Evolutionary conservation across 2,113 vertebrate species (phyloP).

Genomic region (Melanerpes aurifrons): DNA sequence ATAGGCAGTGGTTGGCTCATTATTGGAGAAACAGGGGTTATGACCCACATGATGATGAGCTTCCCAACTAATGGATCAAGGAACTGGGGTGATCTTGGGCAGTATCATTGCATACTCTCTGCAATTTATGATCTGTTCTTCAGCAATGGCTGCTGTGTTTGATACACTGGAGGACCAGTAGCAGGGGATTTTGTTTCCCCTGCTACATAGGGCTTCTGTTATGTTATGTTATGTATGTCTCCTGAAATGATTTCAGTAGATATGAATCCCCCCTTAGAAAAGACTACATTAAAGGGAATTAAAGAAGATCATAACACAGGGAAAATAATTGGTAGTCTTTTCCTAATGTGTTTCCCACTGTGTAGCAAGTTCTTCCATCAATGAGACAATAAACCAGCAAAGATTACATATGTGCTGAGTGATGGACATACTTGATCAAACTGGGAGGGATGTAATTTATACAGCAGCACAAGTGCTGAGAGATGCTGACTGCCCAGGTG

Average conservation of each 20-base stretch:
- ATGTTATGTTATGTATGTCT: background rate
- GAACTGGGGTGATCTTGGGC: background rate
- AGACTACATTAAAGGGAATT: constrained; percentile 53
- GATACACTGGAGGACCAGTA: background rate
- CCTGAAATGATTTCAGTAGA: constrained; percentile 38
- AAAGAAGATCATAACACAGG: constrained; percentile 22
- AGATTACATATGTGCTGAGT: constrained; percentile 66
- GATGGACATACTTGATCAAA: constrained; percentile 63
- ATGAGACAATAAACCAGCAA: constrained; percentile 61
- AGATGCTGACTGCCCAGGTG: constrained; percentile 62
- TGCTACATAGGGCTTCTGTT: background rate
- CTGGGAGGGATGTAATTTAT: constrained; percentile 61
- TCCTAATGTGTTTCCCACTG: constrained; percentile 63
- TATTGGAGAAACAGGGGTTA: background rate
- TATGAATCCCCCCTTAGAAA: constrained; percentile 28
- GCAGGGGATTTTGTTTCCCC: background rate
- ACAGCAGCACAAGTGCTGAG: constrained; percentile 66
- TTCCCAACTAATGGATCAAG: background rate
- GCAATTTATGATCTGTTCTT: background rate
- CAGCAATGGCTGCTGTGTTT: background rate
- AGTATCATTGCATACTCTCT: background rate
- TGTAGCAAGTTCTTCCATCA: constrained; percentile 65
- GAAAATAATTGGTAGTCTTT: constrained; percentile 44
- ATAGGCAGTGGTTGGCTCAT: background rate
- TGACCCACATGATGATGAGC: background rate